Evolutionary conservation across 2,888 invertebrate genomes (phyloP).

Genomic region (Zygaena filipendulae): DNA sequence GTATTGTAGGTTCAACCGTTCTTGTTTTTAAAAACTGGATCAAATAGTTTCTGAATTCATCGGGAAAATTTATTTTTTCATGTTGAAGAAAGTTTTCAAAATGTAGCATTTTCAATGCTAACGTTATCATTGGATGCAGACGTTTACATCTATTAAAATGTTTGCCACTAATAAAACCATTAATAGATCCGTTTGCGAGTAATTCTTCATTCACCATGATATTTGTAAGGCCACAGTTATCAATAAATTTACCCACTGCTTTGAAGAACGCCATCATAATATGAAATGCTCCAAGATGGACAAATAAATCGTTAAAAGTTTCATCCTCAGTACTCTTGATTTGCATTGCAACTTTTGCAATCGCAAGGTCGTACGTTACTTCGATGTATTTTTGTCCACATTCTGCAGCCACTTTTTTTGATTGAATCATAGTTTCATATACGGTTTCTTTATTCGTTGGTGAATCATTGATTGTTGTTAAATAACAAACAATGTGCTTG

Average conservation of each 20-base stretch:
- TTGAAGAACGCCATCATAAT: constrained; percentile 13
- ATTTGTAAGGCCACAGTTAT: constrained; percentile 17
- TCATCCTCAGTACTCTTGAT: constrained; percentile 4
- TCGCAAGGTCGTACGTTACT: constrained; percentile 15
- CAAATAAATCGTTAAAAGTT: constrained; percentile 8
- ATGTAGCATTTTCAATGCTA: constrained; percentile 19
- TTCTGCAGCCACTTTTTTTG: constrained; percentile 19
- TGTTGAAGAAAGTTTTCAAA: constrained; percentile 17
- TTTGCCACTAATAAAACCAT: constrained; percentile 21
- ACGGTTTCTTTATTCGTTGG: constrained; percentile 12
- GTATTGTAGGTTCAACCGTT: constrained; percentile 5
- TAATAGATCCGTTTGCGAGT: constrained; percentile 20
- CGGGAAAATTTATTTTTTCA: background rate
- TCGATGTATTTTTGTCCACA: constrained; percentile 12
- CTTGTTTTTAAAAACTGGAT: constrained; percentile 8
- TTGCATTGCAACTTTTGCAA: constrained; percentile 12
- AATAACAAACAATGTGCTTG: constrained; percentile 9
- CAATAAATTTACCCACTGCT: constrained; percentile 13
- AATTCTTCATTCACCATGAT: constrained; percentile 19
- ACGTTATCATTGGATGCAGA: constrained; percentile 18
- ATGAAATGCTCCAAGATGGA: constrained; percentile 13
- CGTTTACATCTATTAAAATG: constrained; percentile 22
- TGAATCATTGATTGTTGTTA: constrained; percentile 14
- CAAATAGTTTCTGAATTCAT: constrained; percentile 3
- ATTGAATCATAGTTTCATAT: constrained; percentile 19